A percentile compares a stretch with the other conserved stretches of the same genome.
Conservation (phyloP, 2,888 invertebrate species). For the Germaria angustata region DNA sequence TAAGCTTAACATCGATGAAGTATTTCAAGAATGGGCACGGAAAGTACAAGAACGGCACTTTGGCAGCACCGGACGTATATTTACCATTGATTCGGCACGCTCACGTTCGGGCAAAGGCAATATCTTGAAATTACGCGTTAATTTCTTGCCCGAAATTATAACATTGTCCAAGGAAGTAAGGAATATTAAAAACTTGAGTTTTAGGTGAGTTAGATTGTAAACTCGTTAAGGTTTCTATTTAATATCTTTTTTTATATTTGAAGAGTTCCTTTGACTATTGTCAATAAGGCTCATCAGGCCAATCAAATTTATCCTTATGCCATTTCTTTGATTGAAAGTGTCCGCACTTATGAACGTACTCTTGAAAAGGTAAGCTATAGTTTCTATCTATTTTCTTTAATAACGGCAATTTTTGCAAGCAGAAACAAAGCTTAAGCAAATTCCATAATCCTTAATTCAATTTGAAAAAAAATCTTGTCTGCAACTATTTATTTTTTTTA, state of each 20-base stretch:
- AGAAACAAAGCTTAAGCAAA: constrained; percentile 50
- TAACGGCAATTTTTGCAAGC: constrained; percentile 18
- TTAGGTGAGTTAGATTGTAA: constrained; percentile 81
- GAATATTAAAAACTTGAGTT: constrained; percentile 96
- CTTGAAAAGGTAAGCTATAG: constrained; percentile 91
- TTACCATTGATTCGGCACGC: constrained; percentile 91
- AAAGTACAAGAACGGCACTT: constrained; percentile 96
- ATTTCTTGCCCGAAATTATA: constrained; percentile 98
- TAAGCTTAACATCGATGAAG: constrained; percentile 97
- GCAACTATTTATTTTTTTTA: no score
- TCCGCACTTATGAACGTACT: constrained; percentile 97
- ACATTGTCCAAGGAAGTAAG: constrained; percentile 98
- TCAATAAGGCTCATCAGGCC: constrained; percentile 99
- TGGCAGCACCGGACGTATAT: constrained; percentile 96
- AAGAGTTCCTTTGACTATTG: constrained; percentile 97
- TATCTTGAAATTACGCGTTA: constrained; percentile 93
- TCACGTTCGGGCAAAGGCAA: constrained; percentile 89
- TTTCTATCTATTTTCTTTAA: not conserved
- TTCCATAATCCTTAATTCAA: not conserved
- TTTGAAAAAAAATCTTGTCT: no score
- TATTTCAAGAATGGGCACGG: constrained; percentile 98
- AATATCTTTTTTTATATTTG: constrained; percentile 69
- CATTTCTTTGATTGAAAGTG: constrained; percentile 98
- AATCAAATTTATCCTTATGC: constrained; percentile 99
- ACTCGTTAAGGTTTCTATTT: constrained; percentile 78